These are phyloP conservation scores for Grus americana DNA, from an alignment of 2,113 vertebrate genomes.

Conservation along the genomic window DNA sequence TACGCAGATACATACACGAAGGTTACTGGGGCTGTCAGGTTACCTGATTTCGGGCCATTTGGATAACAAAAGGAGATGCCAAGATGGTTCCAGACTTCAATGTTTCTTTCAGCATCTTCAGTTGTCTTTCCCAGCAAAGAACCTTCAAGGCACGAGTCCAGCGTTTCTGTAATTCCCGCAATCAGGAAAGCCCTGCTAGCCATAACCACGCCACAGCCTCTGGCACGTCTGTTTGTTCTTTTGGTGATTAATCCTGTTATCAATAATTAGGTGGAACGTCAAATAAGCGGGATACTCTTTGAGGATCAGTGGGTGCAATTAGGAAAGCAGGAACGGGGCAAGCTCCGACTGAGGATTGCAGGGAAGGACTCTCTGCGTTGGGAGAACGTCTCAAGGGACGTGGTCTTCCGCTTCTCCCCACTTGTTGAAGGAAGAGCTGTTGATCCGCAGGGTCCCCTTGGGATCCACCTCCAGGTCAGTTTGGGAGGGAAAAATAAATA, in stretches of 20 bases:
- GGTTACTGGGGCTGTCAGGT: fast-evolving
- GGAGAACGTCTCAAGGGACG: background rate
- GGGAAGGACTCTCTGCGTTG: background rate
- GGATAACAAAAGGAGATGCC: background rate
- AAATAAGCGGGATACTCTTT: background rate
- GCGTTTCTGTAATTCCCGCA: fast-evolving
- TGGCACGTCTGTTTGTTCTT: fast-evolving
- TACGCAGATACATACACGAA: fast-evolving
- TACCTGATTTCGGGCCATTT: background rate
- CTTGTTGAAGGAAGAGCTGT: background rate
- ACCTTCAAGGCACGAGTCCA: background rate
- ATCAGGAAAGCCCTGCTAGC: background rate
- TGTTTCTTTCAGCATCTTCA: background rate
- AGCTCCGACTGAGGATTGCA: too few relatives aligned
- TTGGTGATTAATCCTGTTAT: background rate
- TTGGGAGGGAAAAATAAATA: background rate
- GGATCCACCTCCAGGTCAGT: background rate
- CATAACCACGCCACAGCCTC: fast-evolving
- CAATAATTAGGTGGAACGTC: background rate
- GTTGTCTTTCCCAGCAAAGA: background rate
- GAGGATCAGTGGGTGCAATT: fast-evolving
- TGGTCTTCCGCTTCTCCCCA: fast-evolving
- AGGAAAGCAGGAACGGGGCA: background rate
- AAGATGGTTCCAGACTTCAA: background rate
- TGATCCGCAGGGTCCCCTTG: background rate